Evolutionary conservation across 1,140 invertebrate genomes (phyloP), one percentile per base, ranked within the genome.

Genomic region (Cyphomyrmex costatus): DNA sequence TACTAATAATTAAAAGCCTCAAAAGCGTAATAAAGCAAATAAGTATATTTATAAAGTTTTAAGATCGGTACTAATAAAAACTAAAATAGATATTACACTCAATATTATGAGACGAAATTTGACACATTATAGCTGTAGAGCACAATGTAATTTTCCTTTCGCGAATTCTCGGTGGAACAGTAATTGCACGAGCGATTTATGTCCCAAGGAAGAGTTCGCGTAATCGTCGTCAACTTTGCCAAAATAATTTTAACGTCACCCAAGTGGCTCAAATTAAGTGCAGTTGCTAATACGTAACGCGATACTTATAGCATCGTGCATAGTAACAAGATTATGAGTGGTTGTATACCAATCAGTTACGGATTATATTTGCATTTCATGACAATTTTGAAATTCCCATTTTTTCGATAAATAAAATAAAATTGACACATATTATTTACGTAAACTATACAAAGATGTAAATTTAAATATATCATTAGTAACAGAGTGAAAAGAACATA

Each of bases 191-290:
- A 53, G n/a, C 73, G 30, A 80, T 80, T 80, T 70, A 80, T 56
- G 21, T 27, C 4, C 1, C n/a, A 3, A 49, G 14, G 36, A 56
- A 33, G 46, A 19, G 33, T 70, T 46, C 33, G 78, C 65, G 49
- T 70, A 63, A 80, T 80, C 30, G 14, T 46, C 12, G 76, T 80
- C 16, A 33, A 19, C 33, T 68, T 27, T 53, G 49, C 78, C 63
- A 80, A 80, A 80, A 56, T 80, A 80, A 80, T 80, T 80, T 80
- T 65, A 70, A 51, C 46, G 12, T 80, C 49, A 42, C 12, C 63
- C 49, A 42, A 80, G 78, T 80, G 63, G 5, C 16, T 56, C 21
- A 16, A 58, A 80, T 80, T 70, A 80, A 70, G 10, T 16, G 21
- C 33, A 6, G 49, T 14, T 53, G 36, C 3, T 80, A 68, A 66